These are phyloP conservation scores for Epinotia nisella DNA, from an alignment of 2,888 invertebrate genomes.

Conservation along the genomic window DNA sequence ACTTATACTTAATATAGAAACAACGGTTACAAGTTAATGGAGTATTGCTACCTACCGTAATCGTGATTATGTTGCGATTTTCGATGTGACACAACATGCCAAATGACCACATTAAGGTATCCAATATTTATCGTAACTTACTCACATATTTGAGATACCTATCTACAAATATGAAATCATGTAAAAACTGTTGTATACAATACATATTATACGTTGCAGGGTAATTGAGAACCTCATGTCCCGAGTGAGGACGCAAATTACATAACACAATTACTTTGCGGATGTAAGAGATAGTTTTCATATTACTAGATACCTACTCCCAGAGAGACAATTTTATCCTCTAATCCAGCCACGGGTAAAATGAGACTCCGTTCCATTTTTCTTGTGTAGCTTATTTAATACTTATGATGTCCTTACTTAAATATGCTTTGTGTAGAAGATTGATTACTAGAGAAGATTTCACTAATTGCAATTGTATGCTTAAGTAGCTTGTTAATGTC, in stretches of 20 bases:
- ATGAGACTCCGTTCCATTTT: background rate
- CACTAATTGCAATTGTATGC: background rate
- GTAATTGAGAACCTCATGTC: constrained; percentile 8
- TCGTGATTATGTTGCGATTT: constrained; percentile 20
- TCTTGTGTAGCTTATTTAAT: background rate
- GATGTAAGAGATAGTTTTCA: constrained; percentile 21
- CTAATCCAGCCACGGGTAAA: constrained; percentile 3
- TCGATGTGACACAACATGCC: constrained; percentile 9
- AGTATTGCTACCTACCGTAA: constrained; percentile 11
- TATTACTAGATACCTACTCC: constrained; percentile 19
- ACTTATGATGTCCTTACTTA: background rate
- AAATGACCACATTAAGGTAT: constrained; percentile 15
- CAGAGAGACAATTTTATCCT: constrained; percentile 14
- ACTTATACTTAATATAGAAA: no score
- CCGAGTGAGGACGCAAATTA: constrained; percentile 26
- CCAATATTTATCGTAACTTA: background rate
- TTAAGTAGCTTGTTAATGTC: no score
- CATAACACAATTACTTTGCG: constrained; percentile 24
- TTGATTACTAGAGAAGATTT: background rate
- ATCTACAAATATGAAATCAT: constrained; percentile 1
- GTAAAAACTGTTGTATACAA: background rate
- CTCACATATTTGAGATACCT: background rate
- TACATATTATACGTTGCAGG: background rate
- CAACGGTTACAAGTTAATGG: constrained; percentile 24
- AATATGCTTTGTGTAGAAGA: background rate